Conservation (phyloP, 2,113 vertebrate species). For the Bufo gargarizans region DNA sequence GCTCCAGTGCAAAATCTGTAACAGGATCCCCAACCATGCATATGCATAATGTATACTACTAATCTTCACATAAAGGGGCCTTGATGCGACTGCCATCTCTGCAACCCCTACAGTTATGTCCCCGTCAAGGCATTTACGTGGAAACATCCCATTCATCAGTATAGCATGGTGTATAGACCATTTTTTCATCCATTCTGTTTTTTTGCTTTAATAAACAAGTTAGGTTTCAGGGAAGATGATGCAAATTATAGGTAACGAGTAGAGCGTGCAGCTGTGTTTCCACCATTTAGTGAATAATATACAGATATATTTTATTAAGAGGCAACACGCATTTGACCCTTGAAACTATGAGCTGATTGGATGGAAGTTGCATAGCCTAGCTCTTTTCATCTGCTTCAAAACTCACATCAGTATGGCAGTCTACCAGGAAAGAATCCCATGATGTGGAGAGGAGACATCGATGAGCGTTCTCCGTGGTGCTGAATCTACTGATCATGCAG, state of each 20-base stretch:
- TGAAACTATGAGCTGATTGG: background rate
- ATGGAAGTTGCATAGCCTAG: background rate
- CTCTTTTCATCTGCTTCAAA: background rate
- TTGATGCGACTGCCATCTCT: no score
- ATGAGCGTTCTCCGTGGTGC: conserved; percentile 30
- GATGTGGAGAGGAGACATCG: background rate
- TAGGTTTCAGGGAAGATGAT: background rate
- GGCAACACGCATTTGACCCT: background rate
- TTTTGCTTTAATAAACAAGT: background rate
- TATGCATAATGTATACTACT: no score
- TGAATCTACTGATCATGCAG: conserved; percentile 3
- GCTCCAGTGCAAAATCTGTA: no score
- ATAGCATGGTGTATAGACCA: background rate
- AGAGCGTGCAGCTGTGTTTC: no score
- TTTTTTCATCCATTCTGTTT: background rate
- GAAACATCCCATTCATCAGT: background rate
- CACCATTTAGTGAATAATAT: background rate
- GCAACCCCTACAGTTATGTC: no score
- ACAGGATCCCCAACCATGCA: no score
- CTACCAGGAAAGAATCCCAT: background rate
- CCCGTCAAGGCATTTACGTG: no score
- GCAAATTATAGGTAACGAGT: background rate
- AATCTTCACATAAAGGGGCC: no score
- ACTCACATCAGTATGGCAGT: background rate
- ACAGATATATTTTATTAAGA: conserved; percentile 1